phyloP scores from a whole-genome alignment of 2,888 invertebrate species.

The Synergus gifuensis region DNA sequence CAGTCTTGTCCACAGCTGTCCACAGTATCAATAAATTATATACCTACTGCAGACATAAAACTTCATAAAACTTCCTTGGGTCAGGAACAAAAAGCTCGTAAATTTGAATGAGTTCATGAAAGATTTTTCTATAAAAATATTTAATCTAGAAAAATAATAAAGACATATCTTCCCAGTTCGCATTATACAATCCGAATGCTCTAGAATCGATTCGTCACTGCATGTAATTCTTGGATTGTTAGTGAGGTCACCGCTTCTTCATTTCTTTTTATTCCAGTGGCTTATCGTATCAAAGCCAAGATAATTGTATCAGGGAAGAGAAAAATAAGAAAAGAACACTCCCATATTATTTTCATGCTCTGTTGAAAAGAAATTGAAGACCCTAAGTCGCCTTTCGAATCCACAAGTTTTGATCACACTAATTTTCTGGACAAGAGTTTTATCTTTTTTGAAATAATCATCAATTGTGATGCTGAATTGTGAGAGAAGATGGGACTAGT shows the following conservation, averaged over 20 bases:
- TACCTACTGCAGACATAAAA: not conserved
- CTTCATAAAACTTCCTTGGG: not conserved
- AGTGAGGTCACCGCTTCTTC: slow-evolving; percentile 8
- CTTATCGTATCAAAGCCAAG: slow-evolving; percentile 22
- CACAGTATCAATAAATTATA: not conserved
- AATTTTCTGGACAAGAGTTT: not conserved
- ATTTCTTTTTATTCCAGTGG: slow-evolving; percentile 19
- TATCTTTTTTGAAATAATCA: too few relatives aligned
- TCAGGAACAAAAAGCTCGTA: not conserved
- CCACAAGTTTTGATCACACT: slow-evolving; percentile 3
- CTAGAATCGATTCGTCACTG: not conserved
- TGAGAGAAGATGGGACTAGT: not conserved
- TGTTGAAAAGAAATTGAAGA: not conserved
- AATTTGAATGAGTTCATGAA: not conserved
- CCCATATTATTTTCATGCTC: slow-evolving; percentile 30
- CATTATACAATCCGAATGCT: not conserved
- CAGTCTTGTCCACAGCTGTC: not conserved
- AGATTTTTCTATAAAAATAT: not conserved
- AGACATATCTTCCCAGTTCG: not conserved
- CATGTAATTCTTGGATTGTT: slow-evolving; percentile 23
- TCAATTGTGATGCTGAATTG: too few relatives aligned
- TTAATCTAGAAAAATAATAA: not conserved
- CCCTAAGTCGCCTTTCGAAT: not conserved
- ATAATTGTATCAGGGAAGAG: not conserved
- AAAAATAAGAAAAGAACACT: slow-evolving; percentile 18